These are phyloP conservation scores for Anolis carolinensis DNA, from an alignment of 2,113 vertebrate genomes.

Conservation along the genomic window DNA sequence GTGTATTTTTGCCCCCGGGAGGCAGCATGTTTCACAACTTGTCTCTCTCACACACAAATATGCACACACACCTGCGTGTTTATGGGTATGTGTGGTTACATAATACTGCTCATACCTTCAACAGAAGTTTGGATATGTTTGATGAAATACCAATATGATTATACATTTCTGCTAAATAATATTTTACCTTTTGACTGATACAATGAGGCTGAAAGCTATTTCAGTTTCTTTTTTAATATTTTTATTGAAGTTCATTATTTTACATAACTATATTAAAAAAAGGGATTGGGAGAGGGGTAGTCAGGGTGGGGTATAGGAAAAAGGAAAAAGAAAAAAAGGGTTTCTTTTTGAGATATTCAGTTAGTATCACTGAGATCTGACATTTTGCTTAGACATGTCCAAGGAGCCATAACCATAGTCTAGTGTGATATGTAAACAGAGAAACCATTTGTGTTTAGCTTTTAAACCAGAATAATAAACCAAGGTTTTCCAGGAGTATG, in stretches of 20 bases:
- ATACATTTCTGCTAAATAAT: neutral
- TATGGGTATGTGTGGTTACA: neutral
- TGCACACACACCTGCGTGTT: too few relatives aligned
- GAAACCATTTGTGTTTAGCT: neutral
- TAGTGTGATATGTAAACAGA: neutral
- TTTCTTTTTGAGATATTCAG: neutral
- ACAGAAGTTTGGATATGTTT: neutral
- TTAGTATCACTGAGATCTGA: neutral
- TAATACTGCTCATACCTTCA: neutral
- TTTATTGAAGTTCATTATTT: too few relatives aligned
- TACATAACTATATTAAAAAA: too few relatives aligned
- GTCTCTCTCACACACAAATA: too few relatives aligned
- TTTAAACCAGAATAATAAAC: neutral
- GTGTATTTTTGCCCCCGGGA: too few relatives aligned
- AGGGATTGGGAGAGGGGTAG: too few relatives aligned
- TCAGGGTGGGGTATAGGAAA: too few relatives aligned
- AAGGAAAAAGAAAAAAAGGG: too few relatives aligned
- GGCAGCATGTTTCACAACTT: too few relatives aligned
- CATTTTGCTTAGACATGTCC: neutral
- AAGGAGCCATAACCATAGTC: neutral
- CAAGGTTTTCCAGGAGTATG: neutral
- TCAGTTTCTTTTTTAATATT: neutral
- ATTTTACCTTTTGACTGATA: neutral
- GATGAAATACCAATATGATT: neutral
- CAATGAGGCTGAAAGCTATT: neutral